phyloP scores from a whole-genome alignment of 2,113 vertebrate genomes.

The Glaucidium brasilianum region DNA sequence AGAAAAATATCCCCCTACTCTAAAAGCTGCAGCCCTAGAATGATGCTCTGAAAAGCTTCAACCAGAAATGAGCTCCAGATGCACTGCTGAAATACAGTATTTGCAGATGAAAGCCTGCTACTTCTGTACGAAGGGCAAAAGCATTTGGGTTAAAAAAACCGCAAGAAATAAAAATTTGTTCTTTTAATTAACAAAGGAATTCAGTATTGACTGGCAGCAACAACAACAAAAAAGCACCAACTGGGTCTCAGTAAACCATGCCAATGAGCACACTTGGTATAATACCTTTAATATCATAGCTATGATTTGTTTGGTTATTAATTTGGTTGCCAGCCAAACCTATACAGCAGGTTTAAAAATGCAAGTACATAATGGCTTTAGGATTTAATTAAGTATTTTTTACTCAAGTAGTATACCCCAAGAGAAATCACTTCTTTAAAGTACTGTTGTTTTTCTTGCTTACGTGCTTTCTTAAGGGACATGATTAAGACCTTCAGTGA shows the following conservation, averaged over 20 bases:
- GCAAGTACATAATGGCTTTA: neutral
- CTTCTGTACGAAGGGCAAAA: slow-evolving; percentile 5
- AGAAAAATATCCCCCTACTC: neutral
- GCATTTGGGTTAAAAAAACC: neutral
- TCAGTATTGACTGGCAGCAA: neutral
- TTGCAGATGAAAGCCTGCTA: slow-evolving; percentile 24
- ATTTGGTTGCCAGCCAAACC: slow-evolving; percentile 1
- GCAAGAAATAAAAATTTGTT: slow-evolving; percentile 1
- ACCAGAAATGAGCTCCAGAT: slow-evolving; percentile 45
- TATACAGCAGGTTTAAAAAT: neutral
- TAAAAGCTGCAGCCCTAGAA: slow-evolving; percentile 19
- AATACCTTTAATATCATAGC: neutral
- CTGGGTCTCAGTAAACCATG: neutral
- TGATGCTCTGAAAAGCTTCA: neutral
- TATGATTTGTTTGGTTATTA: slow-evolving; percentile 33
- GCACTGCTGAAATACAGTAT: slow-evolving; percentile 25
- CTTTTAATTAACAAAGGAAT: slow-evolving; percentile 40
- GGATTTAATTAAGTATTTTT: neutral
- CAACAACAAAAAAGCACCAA: neutral
- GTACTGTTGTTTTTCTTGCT: neutral
- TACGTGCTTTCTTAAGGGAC: neutral
- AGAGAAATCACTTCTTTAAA: neutral
- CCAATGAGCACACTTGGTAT: neutral
- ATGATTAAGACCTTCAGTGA: neutral
- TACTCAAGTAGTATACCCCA: neutral